Evolutionary conservation across 2,113 vertebrate genomes (phyloP).

Genomic region (Hippocampus abdominalis): DNA sequence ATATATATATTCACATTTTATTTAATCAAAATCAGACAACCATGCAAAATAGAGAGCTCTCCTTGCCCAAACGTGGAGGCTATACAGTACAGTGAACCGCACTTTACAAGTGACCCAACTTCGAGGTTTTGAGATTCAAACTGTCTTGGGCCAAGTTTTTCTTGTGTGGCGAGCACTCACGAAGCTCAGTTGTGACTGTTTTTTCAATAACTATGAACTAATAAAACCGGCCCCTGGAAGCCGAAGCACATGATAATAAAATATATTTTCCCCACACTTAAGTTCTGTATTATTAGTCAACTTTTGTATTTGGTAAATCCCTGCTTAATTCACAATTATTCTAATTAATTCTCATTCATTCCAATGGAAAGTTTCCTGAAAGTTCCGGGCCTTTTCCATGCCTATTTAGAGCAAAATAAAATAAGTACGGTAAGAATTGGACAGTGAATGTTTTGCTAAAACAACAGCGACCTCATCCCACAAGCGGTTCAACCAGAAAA

Average conservation of each 20-base stretch:
- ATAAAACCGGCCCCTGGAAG: no score
- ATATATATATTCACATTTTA: no score
- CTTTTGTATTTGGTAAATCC: not conserved
- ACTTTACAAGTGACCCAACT: no score
- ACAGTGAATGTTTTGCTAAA: constrained; percentile 2
- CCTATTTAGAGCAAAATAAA: not conserved
- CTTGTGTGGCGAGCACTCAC: no score
- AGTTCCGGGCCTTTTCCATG: not conserved
- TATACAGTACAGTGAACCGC: no score
- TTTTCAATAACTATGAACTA: no score
- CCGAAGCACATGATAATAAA: not conserved
- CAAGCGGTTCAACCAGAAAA: constrained; percentile 61
- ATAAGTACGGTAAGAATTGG: not conserved
- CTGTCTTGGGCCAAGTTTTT: no score
- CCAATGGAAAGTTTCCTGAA: not conserved
- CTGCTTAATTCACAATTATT: not conserved
- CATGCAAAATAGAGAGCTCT: not conserved
- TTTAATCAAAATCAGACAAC: no score
- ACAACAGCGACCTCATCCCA: constrained; percentile 13
- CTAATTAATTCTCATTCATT: not conserved
- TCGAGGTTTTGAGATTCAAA: no score
- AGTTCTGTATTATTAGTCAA: not conserved
- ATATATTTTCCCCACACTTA: not conserved
- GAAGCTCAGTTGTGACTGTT: no score
- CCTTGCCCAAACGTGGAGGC: no score